A percentile compares a stretch with the other conserved stretches of the same genome.
phyloP scores from a whole-genome alignment of 2,113 vertebrate species.

The Calyptommatus sinebrachiatus region DNA sequence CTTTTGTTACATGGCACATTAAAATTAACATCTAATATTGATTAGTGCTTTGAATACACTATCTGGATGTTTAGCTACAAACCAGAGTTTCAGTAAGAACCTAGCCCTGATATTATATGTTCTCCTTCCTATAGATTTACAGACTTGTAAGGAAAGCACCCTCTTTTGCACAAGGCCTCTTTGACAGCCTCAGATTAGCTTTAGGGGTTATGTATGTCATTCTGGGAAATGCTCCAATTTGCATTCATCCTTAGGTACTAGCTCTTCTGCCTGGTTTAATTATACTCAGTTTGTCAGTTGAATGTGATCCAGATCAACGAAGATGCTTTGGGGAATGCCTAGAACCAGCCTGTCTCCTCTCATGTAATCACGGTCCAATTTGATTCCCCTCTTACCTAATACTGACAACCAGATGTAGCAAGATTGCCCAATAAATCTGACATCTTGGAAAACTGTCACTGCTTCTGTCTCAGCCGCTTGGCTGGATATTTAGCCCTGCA shows the following conservation, averaged over 20 bases:
- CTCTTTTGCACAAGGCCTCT: slow-evolving; percentile 24
- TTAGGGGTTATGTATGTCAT: slow-evolving; percentile 38
- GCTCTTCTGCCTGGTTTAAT: slow-evolving; percentile 43
- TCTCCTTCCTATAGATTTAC: not conserved
- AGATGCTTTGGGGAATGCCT: slow-evolving; percentile 25
- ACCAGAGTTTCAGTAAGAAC: not conserved
- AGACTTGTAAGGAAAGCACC: slow-evolving; percentile 24
- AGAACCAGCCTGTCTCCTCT: slow-evolving; percentile 30
- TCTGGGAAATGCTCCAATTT: not conserved
- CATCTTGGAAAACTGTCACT: not conserved
- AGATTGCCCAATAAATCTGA: slow-evolving; percentile 30
- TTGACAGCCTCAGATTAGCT: slow-evolving; percentile 30
- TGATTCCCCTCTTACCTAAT: slow-evolving; percentile 40
- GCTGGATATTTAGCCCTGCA: slow-evolving; percentile 10
- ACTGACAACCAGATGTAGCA: slow-evolving; percentile 18
- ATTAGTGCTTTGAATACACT: not conserved
- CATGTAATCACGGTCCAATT: slow-evolving; percentile 43
- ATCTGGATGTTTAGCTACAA: not conserved
- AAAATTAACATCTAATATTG: not conserved
- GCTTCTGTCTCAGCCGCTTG: slow-evolving; percentile 16
- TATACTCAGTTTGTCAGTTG: slow-evolving; percentile 38
- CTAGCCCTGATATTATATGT: not conserved
- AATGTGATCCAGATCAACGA: slow-evolving; percentile 45
- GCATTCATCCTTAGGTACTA: slow-evolving; percentile 39
- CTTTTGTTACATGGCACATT: no score